Base-by-base conservation (phyloP, 2,888 invertebrate genomes). In the Octonoba sinensis region DNA sequence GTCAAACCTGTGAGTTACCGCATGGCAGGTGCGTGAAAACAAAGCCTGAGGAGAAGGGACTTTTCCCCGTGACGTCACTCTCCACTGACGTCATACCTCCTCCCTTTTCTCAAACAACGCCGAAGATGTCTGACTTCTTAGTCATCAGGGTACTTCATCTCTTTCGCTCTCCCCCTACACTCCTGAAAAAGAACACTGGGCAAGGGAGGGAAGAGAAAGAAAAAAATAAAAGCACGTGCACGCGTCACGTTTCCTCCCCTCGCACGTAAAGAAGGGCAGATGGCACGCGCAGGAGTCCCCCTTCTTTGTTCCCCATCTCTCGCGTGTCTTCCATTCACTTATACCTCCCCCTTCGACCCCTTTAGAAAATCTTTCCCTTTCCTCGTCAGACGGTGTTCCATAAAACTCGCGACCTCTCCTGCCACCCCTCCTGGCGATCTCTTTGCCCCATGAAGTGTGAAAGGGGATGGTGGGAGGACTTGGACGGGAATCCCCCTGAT, bases 71-170 rank as follows among this genome's bases (percentile, higher is more conserved):
- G 49, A 60, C 60, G 51, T 67, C 70, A 64, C 12, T 12, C 11
- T 8, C 8, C 1, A n/a, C 51, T 77, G 77, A 77, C 77, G 77
- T 77, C 77, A 77, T 20, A 22, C 54, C 64, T 49, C 67, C 60
- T 20, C 69, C 77, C 64, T 54, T 67, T 77, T 76, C 76, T 76
- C 76, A 76, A 76, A 76, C 57, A 67, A 64, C 24, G 15, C 60
- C 54, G 67, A 77, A 77, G 77, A 77, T 77, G 70, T 67, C 77
- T 64, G 70, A 62, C 64, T 77, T 64, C 77, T 77, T 77, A 77
- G 77, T 77, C 77, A 65, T 65, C 65, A 47, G 22, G 11, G 49
- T 24, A 69, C 64, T 70, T 18, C 56, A 22, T 59, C 22, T 70
- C 51, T 20, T 18, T 20, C 20, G 12, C 36, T 36, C 36, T 36